Evolutionary conservation across 2,797 vertebrate species (phyloP).

Genomic region (Cichlasoma orientale): DNA sequence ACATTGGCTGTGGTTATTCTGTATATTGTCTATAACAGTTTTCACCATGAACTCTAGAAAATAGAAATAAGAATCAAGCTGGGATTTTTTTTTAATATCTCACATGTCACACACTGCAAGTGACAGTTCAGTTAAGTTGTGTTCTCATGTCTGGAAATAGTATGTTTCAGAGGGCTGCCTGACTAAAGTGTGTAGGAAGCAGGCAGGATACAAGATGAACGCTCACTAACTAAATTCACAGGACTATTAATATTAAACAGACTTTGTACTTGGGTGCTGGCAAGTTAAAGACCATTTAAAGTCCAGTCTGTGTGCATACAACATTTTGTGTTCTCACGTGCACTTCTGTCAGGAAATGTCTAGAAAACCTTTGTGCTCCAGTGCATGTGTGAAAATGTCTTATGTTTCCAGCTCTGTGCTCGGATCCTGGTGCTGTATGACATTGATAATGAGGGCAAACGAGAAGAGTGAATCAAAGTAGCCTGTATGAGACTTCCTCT

Average conservation of each 20-base stretch:
- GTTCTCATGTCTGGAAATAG: neutral
- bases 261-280: neutral
- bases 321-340: neutral
- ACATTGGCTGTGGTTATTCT: neutral
- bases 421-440: slow-evolving; percentile 34
- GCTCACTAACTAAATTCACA: neutral
- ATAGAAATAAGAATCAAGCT: neutral
- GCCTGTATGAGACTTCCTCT: slow-evolving; percentile 61
- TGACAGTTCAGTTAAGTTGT: neutral
- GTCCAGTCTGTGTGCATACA: neutral
- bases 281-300: neutral
- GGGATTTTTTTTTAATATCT: no score
- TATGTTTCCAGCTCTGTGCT: neutral
- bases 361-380: neutral
- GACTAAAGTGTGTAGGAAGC: neutral
- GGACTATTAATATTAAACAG: neutral
- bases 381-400: neutral
- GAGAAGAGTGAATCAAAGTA: slow-evolving; percentile 65
- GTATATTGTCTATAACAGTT: neutral
- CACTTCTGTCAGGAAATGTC: neutral
- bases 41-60: neutral
- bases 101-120: no score
- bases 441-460: slow-evolving; percentile 57
- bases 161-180: neutral
- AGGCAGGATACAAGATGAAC: neutral